These are phyloP conservation scores for Cerastoderma edule DNA, from an alignment of 2,888 invertebrate species.

Conservation along the genomic window DNA sequence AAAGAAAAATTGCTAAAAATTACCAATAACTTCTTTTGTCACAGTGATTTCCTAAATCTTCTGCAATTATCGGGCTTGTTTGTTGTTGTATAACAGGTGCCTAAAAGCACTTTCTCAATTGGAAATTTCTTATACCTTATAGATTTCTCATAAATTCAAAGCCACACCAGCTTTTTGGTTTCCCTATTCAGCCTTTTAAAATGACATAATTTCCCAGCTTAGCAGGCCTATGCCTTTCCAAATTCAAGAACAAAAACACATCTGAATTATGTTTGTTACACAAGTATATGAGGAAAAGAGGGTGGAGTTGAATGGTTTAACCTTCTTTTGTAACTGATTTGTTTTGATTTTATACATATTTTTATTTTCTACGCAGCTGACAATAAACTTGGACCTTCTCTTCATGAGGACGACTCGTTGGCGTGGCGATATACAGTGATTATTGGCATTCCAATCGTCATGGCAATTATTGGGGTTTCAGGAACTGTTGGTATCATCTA, in stretches of 20 bases:
- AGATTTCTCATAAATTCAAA: no score
- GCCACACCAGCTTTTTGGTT: no score
- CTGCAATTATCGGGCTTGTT: not conserved
- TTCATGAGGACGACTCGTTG: slow-evolving; percentile 22
- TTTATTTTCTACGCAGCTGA: no score
- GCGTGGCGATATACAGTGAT: slow-evolving; percentile 48
- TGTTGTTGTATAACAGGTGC: not conserved
- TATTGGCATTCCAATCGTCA: slow-evolving; percentile 53
- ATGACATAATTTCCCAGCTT: no score
- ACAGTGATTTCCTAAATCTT: not conserved
- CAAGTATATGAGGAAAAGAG: no score
- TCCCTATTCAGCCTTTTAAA: no score
- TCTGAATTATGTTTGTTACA: no score
- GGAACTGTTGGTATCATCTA: slow-evolving; percentile 44
- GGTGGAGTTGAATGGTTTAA: no score
- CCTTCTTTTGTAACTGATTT: no score
- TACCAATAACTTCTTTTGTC: slow-evolving; percentile 10
- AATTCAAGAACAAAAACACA: no score
- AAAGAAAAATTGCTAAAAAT: slow-evolving; percentile 1
- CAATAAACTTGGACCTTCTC: slow-evolving; percentile 34
- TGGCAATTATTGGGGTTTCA: slow-evolving; percentile 44
- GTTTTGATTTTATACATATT: no score
- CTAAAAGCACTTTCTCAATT: not conserved
- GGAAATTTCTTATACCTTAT: not conserved
- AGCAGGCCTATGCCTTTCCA: no score